Conservation (phyloP, 2,113 vertebrate species). For the Tor tambroides region DNA sequence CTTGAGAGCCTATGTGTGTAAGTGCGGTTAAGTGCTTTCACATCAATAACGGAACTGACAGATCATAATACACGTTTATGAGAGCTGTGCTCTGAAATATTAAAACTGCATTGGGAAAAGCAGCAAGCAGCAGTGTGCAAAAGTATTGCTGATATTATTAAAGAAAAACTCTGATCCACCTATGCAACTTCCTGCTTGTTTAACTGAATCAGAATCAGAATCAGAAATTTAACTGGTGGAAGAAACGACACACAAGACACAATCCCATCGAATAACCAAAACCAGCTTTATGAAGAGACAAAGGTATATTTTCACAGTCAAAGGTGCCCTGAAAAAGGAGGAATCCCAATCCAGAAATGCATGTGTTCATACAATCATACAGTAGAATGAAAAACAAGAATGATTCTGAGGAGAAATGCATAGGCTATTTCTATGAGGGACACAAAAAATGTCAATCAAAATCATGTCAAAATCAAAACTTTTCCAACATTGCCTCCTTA, state of each 20-base stretch:
- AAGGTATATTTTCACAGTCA: not conserved
- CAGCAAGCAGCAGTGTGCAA: constrained; percentile 16
- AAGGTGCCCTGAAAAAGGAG: constrained; percentile 10
- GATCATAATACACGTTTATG: constrained; percentile 57
- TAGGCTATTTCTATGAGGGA: not conserved
- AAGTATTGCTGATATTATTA: constrained; percentile 32
- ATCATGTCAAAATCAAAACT: not conserved
- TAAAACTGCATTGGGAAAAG: constrained; percentile 52
- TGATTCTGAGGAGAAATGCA: not conserved
- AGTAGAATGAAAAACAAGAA: not conserved
- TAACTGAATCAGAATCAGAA: too few species aligned
- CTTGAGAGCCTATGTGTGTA: constrained; percentile 28
- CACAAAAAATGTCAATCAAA: not conserved
- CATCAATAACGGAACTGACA: constrained; percentile 58
- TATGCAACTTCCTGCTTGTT: not conserved
- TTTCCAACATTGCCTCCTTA: not conserved
- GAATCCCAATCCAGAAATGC: not conserved
- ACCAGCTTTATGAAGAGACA: constrained; percentile 30
- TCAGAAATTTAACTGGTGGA: too few species aligned
- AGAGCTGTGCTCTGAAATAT: constrained; percentile 59
- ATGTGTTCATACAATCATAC: not conserved
- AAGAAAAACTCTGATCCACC: constrained; percentile 27
- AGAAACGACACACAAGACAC: not conserved
- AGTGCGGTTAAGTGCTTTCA: constrained; percentile 55
- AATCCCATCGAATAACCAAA: not conserved